These are phyloP conservation scores for Xanthia togata DNA, from an alignment of 2,888 invertebrate species.

Conservation along the genomic window DNA sequence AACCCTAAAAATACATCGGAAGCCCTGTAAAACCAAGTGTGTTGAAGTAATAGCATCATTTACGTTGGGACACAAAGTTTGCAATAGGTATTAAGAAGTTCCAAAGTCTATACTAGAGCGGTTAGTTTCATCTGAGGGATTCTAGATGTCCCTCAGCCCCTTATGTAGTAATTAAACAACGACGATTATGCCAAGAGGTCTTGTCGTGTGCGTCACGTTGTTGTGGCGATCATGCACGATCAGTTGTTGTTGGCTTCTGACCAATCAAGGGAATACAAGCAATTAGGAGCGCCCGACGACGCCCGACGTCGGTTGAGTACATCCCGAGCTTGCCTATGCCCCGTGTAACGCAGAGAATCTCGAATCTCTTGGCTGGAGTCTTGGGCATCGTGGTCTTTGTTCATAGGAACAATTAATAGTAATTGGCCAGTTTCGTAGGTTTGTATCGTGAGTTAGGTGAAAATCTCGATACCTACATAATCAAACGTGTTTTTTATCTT, in stretches of 20 bases:
- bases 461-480: background rate
- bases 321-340: background rate
- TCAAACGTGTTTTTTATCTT: background rate
- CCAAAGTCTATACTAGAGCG: conserved; percentile 1
- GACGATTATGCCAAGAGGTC: background rate
- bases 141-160: background rate
- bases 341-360: background rate
- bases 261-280: conserved; percentile 35
- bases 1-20: too few relatives aligned
- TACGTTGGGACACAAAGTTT: background rate
- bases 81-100: conserved; percentile 1
- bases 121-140: conserved; percentile 2
- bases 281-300: conserved; percentile 16
- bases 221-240: conserved; percentile 3
- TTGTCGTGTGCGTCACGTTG: conserved; percentile 1
- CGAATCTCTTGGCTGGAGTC: background rate
- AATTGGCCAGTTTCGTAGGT: background rate
- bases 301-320: background rate
- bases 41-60: background rate
- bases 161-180: conserved; percentile 10
- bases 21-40: too few relatives aligned
- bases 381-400: too few relatives aligned
- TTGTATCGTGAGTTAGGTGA: background rate
- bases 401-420: too few relatives aligned
- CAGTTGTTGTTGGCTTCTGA: background rate